Evolutionary conservation across 2,113 vertebrate species (phyloP).

Genomic region (Lycaon pictus): DNA sequence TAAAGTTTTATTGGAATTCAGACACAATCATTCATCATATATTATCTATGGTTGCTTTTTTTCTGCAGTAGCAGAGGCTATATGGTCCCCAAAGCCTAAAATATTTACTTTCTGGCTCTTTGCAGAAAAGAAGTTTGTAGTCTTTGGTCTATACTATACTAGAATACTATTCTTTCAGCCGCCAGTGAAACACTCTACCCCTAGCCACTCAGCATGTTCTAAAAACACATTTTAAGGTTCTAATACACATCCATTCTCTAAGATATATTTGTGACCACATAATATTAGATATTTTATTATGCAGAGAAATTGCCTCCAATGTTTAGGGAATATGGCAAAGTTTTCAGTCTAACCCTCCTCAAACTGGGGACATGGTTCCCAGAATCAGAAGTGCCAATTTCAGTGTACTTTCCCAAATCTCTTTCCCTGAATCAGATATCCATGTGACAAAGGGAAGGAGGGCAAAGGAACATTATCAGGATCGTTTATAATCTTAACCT

Average conservation of each 20-base stretch:
- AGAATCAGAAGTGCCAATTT: not conserved
- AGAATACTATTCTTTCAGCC: not conserved
- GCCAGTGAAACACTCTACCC: not conserved
- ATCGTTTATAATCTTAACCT: not conserved
- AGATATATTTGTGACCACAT: not conserved
- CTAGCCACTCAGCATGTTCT: not conserved
- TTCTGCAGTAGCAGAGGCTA: not conserved
- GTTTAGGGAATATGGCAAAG: not conserved
- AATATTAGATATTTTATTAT: not conserved
- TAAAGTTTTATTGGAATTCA: not conserved
- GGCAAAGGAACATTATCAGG: not conserved
- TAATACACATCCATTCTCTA: not conserved
- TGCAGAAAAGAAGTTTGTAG: not conserved
- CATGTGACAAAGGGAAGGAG: not conserved
- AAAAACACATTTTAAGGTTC: not conserved
- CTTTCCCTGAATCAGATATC: not conserved
- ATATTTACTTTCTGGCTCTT: not conserved
- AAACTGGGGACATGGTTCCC: not conserved
- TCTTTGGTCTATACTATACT: not conserved
- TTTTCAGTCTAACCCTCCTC: not conserved
- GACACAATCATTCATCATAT: not conserved
- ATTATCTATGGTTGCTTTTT: not conserved
- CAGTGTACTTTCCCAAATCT: not conserved
- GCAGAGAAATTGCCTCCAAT: not conserved
- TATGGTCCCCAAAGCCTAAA: not conserved